phyloP scores from a whole-genome alignment of 2,113 vertebrate genomes.

The Abramis brama region DNA sequence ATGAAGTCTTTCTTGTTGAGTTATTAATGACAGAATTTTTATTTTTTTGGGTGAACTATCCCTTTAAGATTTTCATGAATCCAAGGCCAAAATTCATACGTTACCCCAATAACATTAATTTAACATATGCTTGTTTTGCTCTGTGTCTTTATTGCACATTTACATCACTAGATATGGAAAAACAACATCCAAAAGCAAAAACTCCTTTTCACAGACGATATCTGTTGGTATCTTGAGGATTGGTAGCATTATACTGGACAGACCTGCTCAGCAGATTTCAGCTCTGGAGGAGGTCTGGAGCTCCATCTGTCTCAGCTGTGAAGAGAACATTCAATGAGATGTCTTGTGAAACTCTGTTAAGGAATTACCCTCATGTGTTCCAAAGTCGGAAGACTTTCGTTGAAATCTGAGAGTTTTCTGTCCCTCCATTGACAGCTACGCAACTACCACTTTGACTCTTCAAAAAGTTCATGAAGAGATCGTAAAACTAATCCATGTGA shows the following conservation, averaged over 20 bases:
- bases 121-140: not conserved
- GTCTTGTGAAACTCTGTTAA: not conserved
- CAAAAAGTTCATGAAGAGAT: too few species aligned
- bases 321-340: not conserved
- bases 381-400: too few species aligned
- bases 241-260: not conserved
- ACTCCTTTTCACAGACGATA: too few species aligned
- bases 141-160: not conserved
- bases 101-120: not conserved
- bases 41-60: too few species aligned
- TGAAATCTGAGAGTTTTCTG: too few species aligned
- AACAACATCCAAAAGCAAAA: not conserved
- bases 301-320: not conserved
- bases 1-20: too few species aligned
- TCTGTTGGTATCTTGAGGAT: not conserved
- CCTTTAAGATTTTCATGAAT: not conserved
- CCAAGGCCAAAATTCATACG: not conserved
- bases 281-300: not conserved
- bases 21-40: too few species aligned
- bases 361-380: too few species aligned
- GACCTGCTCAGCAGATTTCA: not conserved
- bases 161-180: not conserved
- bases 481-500: too few species aligned
- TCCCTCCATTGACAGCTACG: too few species aligned
- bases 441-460: too few species aligned